Evolutionary conservation across 2,888 invertebrate genomes (phyloP), one percentile per base, ranked within the genome.

Genomic region (Agriotes lineatus): DNA sequence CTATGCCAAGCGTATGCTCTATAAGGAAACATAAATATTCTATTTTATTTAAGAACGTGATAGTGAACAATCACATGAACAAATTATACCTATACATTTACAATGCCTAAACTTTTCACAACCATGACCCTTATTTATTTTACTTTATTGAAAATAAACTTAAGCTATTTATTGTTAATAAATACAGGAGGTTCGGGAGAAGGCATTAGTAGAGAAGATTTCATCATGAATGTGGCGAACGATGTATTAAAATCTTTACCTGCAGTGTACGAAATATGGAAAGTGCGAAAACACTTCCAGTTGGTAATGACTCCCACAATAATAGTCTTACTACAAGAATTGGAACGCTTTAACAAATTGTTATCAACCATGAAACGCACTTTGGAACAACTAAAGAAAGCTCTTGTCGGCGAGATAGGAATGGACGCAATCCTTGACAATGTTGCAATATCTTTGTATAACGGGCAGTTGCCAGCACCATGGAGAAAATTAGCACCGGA

Each of bases 341-440:
- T 97, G 37, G 96, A 96, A 78, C 88, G 96, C 69, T 96, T 96
- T 83, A 97, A 97, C 84, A 86, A 87, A 16, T 87, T 97, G 0
- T 90, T 96, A 58, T 80, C 81, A 9, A 88, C 87, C 58, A 95
- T 97, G 88, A 86, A 85, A 12, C 86, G 84, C 65, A 93, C 93
- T 0, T 85, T 97, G 39, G 85, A 88, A 2, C 88, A 93, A 56
- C 86, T 97, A 9, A 88, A 91, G 79, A 93, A 93, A 88, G 96
- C 96, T 0, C 86, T 97, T 64, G 92, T 93, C 2, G 97, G 97
- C 30, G 96, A 96, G 86, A 95, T 96, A 75, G 96, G 96, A 54
- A 96, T 97, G 96, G 95, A 96, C 82, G 88, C 89, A 16, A 86
- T 91, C 44, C 84, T 96, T 69, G 96, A 97, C 83, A 93, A 92